Conservation (phyloP, 2,888 invertebrate genomes). For the Arctia plantaginis region DNA sequence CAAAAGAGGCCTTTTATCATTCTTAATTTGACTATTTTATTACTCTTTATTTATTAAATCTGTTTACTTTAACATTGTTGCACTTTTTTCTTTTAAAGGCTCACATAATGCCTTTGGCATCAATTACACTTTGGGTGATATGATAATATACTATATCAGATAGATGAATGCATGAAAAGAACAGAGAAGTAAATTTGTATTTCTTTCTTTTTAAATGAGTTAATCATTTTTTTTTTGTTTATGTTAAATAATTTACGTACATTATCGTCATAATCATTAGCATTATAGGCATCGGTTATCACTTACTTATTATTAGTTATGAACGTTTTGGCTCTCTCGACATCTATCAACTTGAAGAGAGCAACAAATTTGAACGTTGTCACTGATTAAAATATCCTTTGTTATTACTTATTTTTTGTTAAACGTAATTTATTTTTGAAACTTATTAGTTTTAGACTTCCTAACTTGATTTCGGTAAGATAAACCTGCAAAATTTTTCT, state of each 20-base stretch:
- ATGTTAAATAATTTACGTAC: too few relatives aligned
- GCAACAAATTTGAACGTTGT: not conserved
- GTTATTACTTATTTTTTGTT: too few relatives aligned
- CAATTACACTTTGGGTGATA: not conserved
- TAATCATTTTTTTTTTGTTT: too few relatives aligned
- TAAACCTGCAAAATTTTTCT: not conserved
- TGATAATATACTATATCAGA: too few relatives aligned
- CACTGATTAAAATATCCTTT: too few relatives aligned
- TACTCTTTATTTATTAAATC: not conserved
- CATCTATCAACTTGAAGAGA: not conserved
- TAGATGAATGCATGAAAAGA: not conserved
- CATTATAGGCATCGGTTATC: too few relatives aligned
- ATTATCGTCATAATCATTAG: too few relatives aligned
- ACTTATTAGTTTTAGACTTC: not conserved
- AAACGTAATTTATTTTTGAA: too few relatives aligned
- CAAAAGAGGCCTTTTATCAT: constrained; percentile 32
- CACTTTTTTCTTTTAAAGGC: not conserved
- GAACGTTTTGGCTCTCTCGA: too few relatives aligned
- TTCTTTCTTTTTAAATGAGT: too few relatives aligned
- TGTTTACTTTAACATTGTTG: not conserved
- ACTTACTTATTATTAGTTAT: too few relatives aligned
- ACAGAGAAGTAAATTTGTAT: too few relatives aligned
- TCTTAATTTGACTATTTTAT: not conserved
- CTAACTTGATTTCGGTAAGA: not conserved
- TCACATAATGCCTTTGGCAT: not conserved